Base-by-base conservation (phyloP, 2,888 invertebrate species). In the Altica lythri region DNA sequence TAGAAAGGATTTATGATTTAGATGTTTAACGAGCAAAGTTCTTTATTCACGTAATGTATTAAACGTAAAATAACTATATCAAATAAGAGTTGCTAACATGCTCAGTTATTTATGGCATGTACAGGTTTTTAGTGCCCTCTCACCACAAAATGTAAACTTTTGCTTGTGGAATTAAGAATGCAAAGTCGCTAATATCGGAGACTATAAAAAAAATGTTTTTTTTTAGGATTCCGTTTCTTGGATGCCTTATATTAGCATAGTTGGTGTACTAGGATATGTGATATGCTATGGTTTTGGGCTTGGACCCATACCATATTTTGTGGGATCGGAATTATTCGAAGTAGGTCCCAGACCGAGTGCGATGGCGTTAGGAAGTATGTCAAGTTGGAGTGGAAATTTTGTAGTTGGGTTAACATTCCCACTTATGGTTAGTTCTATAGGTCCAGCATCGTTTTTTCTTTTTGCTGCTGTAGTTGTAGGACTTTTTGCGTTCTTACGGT, bases 331-430 rank as follows among this genome's bases (percentile, higher is more conserved):
- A 77, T 73, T 93, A 47, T 92, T 93, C 71, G 90, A 91, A 69
- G 88, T 90, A 55, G 88, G 87, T 0, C 90, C 92, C 0, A 82
- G 92, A n/a, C 85, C 90, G 0, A 85, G 86, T 13, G 92, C 90
- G 45, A 92, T 93, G 91, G 86, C 92, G 38, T 80, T 92, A 73
- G 93, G 92, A 32, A 91, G 91, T 57, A 83, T 92, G 66, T 83
- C 86, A 55, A 95, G 93, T 73, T 95, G 95, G 94, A 82, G 83
- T 0, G 91, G 90, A 35, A 95, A 95, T 79, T 91, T 95, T 73
- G 70, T 91, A 4, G 87, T 95, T 57, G 93, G 89, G 22, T 85
- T 92, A 81, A 78, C 83, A 13, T 92, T 92, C 77, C 87, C 87
- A 5, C 74, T 78, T 8, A 71, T 92, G 71, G 78, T 86, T 59